These are phyloP conservation scores for Parambassis ranga DNA, from an alignment of 2,797 vertebrate species.

Conservation along the genomic window DNA sequence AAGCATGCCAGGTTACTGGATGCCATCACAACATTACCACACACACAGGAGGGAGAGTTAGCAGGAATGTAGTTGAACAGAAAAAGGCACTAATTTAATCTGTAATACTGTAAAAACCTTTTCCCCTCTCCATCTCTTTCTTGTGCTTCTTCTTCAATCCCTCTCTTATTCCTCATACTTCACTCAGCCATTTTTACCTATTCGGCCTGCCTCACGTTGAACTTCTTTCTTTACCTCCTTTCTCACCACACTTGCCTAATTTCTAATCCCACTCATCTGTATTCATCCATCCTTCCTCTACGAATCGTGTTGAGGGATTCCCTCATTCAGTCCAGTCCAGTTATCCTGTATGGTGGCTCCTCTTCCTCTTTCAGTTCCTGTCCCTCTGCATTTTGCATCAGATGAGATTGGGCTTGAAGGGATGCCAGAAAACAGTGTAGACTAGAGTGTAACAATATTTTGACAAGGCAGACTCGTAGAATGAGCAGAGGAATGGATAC, in stretches of 20 bases:
- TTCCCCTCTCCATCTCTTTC: neutral
- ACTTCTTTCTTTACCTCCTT: neutral
- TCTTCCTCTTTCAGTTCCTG: neutral
- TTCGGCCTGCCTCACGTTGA: neutral
- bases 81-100: slow-evolving; percentile 4
- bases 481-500: slow-evolving; percentile 23
- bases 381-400: slow-evolving; percentile 67
- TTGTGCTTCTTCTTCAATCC: neutral
- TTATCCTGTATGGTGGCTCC: neutral
- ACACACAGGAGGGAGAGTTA: slow-evolving; percentile 24
- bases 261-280: neutral
- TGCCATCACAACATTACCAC: slow-evolving; percentile 60
- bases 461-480: slow-evolving; percentile 58
- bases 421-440: slow-evolving; percentile 64
- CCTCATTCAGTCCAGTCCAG: neutral
- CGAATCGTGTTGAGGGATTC: slow-evolving; percentile 2
- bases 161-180: neutral
- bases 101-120: too few relatives aligned
- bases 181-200: neutral
- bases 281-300: neutral
- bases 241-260: neutral
- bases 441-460: slow-evolving; percentile 68
- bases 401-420: slow-evolving; percentile 64
- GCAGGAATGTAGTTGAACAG: slow-evolving; percentile 4
- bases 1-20: slow-evolving; percentile 68